Evolutionary conservation across 2,797 vertebrate genomes (phyloP).

Genomic region (Xiphorhynchus erythropygius): DNA sequence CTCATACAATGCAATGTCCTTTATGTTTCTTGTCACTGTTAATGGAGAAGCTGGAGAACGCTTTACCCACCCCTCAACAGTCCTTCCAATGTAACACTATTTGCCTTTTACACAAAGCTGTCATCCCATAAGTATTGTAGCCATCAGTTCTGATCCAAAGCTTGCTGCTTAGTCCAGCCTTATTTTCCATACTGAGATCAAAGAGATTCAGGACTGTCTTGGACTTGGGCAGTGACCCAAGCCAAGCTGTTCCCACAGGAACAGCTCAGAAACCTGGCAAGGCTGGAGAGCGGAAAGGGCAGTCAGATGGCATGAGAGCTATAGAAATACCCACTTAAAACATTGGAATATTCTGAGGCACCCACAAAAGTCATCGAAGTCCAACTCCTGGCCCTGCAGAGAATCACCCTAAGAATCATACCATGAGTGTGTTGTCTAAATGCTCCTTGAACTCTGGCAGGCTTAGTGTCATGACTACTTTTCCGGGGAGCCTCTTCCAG

Average conservation of each 20-base stretch:
- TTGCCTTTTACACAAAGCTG: background rate
- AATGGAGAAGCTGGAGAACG: background rate
- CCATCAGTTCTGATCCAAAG: background rate
- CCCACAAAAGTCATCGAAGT: background rate
- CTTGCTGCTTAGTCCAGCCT: background rate
- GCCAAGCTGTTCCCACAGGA: background rate
- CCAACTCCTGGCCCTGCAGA: background rate
- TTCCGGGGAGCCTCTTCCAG: background rate
- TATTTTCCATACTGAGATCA: background rate
- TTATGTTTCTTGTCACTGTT: background rate
- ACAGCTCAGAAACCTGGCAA: background rate
- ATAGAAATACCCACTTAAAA: background rate
- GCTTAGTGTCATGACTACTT: background rate
- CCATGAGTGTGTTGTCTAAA: background rate
- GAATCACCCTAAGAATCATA: background rate
- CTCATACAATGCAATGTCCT: background rate
- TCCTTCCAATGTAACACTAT: background rate
- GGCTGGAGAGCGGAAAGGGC: background rate
- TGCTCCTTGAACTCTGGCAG: fast-evolving
- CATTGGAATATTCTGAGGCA: background rate
- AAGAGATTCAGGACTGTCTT: background rate
- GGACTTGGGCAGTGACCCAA: background rate
- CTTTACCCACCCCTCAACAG: background rate
- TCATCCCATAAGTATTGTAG: background rate
- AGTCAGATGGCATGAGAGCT: background rate